These are phyloP conservation scores for Xanthorhoe spadicearia DNA, from an alignment of 2,888 invertebrate genomes.

Conservation along the genomic window DNA sequence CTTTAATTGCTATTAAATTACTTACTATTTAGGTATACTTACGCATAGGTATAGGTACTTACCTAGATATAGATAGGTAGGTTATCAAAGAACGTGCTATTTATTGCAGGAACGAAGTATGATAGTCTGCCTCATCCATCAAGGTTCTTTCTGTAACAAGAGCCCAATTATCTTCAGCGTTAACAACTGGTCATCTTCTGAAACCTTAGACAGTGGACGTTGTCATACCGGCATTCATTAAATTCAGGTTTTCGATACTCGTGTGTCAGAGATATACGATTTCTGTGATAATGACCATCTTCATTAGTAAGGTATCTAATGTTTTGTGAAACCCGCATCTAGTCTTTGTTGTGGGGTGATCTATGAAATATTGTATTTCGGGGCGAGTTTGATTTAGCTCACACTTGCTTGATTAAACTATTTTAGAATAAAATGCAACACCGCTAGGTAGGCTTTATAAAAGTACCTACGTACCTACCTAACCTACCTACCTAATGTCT, in stretches of 20 bases:
- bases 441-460: too few species aligned
- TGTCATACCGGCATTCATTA: slow-evolving; percentile 43
- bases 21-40: too few species aligned
- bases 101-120: slow-evolving; percentile 7
- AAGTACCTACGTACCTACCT: too few species aligned
- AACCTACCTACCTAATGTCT: too few species aligned
- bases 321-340: slow-evolving; percentile 13
- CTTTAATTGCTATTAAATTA: too few species aligned
- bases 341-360: slow-evolving; percentile 12
- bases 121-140: slow-evolving; percentile 49
- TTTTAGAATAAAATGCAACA: background rate
- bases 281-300: slow-evolving; percentile 69
- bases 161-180: slow-evolving; percentile 68
- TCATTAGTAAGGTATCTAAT: slow-evolving; percentile 48
- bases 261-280: slow-evolving; percentile 71
- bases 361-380: background rate
- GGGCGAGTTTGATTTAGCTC: background rate
- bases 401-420: background rate
- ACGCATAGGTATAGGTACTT: background rate
- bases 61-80: background rate
- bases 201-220: slow-evolving; percentile 62
- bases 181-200: slow-evolving; percentile 69
- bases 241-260: slow-evolving; percentile 64
- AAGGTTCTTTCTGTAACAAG: slow-evolving; percentile 63
- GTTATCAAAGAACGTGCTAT: background rate